Percentiles rank a stretch among this genome's conserved stretches.
phyloP scores from a whole-genome alignment of 1,140 invertebrate genomes.

The Neomicropteryx cornuta region DNA sequence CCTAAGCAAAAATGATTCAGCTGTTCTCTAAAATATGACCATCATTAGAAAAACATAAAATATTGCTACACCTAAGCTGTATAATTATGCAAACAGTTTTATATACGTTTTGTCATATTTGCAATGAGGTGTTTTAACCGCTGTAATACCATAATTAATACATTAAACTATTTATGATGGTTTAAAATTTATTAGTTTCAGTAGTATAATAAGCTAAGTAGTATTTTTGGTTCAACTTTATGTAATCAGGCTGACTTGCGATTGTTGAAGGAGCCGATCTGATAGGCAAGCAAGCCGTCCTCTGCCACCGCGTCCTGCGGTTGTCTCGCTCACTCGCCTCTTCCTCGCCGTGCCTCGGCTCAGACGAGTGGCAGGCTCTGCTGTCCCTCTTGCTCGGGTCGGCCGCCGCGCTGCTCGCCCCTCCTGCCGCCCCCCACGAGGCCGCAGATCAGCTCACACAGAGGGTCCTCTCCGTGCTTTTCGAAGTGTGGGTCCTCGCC shows the following conservation, averaged over 20 bases:
- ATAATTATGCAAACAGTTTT: too few relatives aligned
- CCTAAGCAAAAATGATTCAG: too few relatives aligned
- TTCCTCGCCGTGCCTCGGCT: slow-evolving; percentile 63
- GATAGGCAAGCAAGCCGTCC: slow-evolving; percentile 86
- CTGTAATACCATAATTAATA: too few relatives aligned
- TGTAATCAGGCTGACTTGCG: slow-evolving; percentile 3
- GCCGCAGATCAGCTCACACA: slow-evolving; percentile 92
- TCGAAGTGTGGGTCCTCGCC: slow-evolving; percentile 91
- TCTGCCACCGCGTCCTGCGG: slow-evolving; percentile 88
- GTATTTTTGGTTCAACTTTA: slow-evolving; percentile 8
- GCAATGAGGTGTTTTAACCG: too few relatives aligned
- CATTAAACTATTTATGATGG: too few relatives aligned
- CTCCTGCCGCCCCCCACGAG: slow-evolving; percentile 86
- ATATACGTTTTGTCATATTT: too few relatives aligned
- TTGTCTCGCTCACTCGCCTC: slow-evolving; percentile 82
- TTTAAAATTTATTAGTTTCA: too few relatives aligned
- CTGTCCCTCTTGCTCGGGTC: slow-evolving; percentile 86
- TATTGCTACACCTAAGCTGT: too few relatives aligned
- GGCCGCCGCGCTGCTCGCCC: slow-evolving; percentile 82
- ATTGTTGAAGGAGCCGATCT: slow-evolving; percentile 60
- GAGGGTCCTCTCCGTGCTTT: slow-evolving; percentile 82
- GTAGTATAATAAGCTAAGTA: slow-evolving; percentile 5
- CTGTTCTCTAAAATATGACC: too few relatives aligned
- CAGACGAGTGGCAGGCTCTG: slow-evolving; percentile 85
- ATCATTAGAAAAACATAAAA: too few relatives aligned